Percentiles rank a stretch among this genome's conserved stretches.
phyloP scores from a whole-genome alignment of 2,888 invertebrate genomes.

The Drosophila paramelanica region DNA sequence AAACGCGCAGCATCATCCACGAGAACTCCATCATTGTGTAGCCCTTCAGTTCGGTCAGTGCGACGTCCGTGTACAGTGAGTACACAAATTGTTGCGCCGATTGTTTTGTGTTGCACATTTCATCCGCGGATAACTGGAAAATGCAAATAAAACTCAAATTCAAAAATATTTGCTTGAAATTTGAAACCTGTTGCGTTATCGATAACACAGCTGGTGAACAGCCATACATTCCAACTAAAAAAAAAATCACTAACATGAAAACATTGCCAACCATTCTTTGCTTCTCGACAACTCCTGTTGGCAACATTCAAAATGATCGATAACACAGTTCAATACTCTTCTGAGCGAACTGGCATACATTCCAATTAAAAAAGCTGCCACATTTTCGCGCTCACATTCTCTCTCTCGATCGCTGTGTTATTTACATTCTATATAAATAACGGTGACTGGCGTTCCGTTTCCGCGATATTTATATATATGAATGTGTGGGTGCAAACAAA shows the following conservation, averaged over 20 bases:
- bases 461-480: constrained; percentile 16
- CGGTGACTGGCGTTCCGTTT: constrained; percentile 16
- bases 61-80: constrained; percentile 92
- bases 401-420: constrained; percentile 1
- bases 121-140: constrained; percentile 88
- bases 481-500: constrained; percentile 1
- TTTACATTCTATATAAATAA: constrained; percentile 3
- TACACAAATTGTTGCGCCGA: constrained; percentile 93
- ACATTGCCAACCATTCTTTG: background rate
- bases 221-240: constrained; percentile 10
- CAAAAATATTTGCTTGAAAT: background rate
- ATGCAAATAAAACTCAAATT: background rate
- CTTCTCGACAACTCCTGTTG: background rate
- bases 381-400: background rate
- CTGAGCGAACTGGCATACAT: constrained; percentile 28
- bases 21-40: constrained; percentile 96
- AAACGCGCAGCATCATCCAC: constrained; percentile 92
- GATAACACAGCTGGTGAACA: constrained; percentile 1
- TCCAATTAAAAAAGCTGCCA: constrained; percentile 23
- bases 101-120: constrained; percentile 90
- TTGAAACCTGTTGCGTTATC: background rate
- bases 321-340: constrained; percentile 19
- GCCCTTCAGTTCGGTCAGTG: constrained; percentile 93
- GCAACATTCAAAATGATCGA: constrained; percentile 10
- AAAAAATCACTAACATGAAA: background rate